phyloP scores from a whole-genome alignment of 64 coral and sea anemone species.

The Platygyra sinensis region DNA sequence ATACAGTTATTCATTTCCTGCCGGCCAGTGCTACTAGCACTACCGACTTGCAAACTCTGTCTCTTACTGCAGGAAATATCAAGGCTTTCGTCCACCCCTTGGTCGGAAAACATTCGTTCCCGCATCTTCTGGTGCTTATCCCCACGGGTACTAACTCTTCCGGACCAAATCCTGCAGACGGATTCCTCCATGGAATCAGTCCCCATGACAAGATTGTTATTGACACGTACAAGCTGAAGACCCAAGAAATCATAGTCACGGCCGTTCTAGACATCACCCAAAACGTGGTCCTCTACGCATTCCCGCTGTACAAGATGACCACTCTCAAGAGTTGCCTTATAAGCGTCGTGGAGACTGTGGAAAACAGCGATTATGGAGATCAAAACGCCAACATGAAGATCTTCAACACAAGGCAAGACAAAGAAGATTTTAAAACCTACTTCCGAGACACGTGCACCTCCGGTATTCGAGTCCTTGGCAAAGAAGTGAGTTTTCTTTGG shows the following conservation, averaged over 20 bases:
- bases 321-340: conserved; percentile 10
- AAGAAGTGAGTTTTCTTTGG: conserved; percentile 31
- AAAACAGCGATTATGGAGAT: conserved; percentile 14
- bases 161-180: neutral
- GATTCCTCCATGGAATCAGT: neutral
- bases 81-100: conserved; percentile 16
- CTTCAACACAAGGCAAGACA: conserved; percentile 35
- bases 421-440: neutral
- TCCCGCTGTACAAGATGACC: conserved; percentile 56
- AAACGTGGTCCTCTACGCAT: conserved; percentile 29
- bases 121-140: neutral
- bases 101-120: neutral
- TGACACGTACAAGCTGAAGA: conserved; percentile 13
- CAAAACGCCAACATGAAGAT: neutral
- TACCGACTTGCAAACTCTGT: neutral
- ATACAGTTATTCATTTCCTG: neutral
- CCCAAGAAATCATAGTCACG: conserved; percentile 28
- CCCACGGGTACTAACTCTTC: neutral
- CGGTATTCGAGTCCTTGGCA: conserved; percentile 28
- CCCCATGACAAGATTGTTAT: neutral
- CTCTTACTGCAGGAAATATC: neutral
- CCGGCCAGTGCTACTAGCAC: neutral
- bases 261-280: conserved; percentile 29
- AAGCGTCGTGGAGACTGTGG: neutral
- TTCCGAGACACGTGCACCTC: neutral